Evolutionary conservation across 2,888 invertebrate genomes (phyloP).

Genomic region (Agonopterix subpropinquella): DNA sequence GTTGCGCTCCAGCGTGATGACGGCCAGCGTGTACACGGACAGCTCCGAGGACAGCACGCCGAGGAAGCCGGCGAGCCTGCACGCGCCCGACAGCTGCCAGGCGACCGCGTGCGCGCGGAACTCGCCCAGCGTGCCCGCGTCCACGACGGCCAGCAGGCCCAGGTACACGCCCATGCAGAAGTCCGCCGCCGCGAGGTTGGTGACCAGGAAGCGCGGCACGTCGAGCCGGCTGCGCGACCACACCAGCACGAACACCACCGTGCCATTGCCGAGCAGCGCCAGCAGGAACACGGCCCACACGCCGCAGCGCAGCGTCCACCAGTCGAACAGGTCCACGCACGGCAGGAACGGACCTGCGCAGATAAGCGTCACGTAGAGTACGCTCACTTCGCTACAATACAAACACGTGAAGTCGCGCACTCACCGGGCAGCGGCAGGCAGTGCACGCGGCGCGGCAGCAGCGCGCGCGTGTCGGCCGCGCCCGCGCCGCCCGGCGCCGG

Average conservation of each 20-base stretch:
- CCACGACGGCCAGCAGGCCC: conserved; percentile 91
- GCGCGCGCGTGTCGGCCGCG: conserved; percentile 77
- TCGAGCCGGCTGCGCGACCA: conserved; percentile 96
- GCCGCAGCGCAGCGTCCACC: conserved; percentile 98
- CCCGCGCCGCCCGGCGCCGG: neutral
- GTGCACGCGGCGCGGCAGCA: conserved; percentile 71
- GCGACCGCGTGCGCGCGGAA: conserved; percentile 97
- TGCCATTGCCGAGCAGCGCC: conserved; percentile 96
- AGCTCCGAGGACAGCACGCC: conserved; percentile 96
- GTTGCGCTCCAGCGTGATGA: conserved; percentile 96
- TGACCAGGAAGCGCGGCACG: conserved; percentile 96
- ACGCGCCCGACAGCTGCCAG: conserved; percentile 97
- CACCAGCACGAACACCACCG: conserved; percentile 94
- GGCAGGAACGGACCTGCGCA: conserved; percentile 92
- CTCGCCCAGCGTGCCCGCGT: conserved; percentile 96
- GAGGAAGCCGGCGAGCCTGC: conserved; percentile 95
- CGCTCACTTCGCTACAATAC: neutral
- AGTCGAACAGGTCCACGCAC: conserved; percentile 96
- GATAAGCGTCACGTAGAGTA: neutral
- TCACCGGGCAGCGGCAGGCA: conserved; percentile 89
- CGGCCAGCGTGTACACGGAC: conserved; percentile 96
- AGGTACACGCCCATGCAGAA: conserved; percentile 98
- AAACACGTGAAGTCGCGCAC: too few relatives aligned
- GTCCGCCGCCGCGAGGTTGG: conserved; percentile 97
- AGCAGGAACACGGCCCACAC: conserved; percentile 98